These are phyloP conservation scores for Sepioteuthis lessoniana DNA, from an alignment of 2,888 invertebrate species.

Conservation along the genomic window DNA sequence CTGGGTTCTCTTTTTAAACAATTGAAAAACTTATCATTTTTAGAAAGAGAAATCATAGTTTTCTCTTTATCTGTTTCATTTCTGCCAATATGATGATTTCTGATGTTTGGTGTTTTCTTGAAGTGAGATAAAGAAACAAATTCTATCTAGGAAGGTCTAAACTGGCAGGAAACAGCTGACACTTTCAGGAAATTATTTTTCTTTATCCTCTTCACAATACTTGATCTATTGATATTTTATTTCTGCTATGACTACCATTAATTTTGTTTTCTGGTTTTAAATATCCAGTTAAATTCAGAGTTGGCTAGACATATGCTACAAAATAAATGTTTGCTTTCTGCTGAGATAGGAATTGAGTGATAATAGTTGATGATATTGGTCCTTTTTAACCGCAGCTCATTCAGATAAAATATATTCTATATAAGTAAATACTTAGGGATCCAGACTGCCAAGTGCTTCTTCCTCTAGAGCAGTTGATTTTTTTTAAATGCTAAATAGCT, in stretches of 20 bases:
- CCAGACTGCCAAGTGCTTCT: no score
- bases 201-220: not conserved
- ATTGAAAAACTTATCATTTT: not conserved
- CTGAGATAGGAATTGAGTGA: no score
- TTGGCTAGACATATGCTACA: not conserved
- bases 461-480: no score
- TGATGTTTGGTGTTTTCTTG: not conserved
- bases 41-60: not conserved
- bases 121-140: not conserved
- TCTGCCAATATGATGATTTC: not conserved
- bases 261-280: not conserved
- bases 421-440: no score
- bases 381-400: no score
- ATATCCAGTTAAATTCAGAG: not conserved
- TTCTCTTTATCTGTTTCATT: not conserved
- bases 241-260: not conserved
- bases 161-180: not conserved
- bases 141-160: not conserved
- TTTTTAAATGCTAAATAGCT: no score
- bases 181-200: constrained; percentile 23
- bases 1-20: not conserved
- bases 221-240: not conserved
- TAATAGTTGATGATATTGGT: no score
- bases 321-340: no score
- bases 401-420: no score